Percentiles rank a stretch among this genome's conserved stretches.
These are phyloP conservation scores for Clupea harengus DNA, from an alignment of 2,113 vertebrate species.

Conservation along the genomic window DNA sequence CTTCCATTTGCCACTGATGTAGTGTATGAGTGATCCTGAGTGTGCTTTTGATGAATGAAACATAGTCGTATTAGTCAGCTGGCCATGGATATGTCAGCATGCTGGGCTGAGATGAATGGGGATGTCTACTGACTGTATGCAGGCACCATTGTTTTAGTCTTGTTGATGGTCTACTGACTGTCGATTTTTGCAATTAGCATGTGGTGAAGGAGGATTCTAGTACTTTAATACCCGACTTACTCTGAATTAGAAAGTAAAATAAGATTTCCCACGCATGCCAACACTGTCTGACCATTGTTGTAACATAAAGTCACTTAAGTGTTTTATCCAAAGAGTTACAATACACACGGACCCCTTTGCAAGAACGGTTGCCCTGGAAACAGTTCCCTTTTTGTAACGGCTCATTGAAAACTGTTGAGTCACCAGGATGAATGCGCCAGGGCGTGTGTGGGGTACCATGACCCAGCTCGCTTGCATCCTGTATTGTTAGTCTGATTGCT, in stretches of 20 bases:
- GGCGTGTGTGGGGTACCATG: conserved; percentile 20
- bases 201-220: too few relatives aligned
- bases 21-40: neutral
- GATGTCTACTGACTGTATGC: neutral
- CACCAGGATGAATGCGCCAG: conserved; percentile 22
- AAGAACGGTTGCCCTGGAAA: neutral
- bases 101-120: neutral
- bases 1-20: conserved; percentile 13
- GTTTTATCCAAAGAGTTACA: neutral
- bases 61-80: neutral
- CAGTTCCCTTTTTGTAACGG: neutral
- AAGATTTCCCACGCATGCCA: neutral
- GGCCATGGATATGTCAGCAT: neutral
- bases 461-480: conserved; percentile 28
- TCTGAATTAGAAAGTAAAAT: neutral
- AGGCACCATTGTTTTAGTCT: neutral
- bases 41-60: neutral
- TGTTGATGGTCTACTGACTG: neutral
- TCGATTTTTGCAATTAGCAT: neutral
- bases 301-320: neutral
- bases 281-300: neutral
- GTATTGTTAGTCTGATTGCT: conserved; percentile 35
- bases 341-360: neutral
- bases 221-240: neutral
- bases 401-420: conserved; percentile 30